Evolutionary conservation across 2,113 vertebrate genomes (phyloP).

Genomic region (Lepisosteus oculatus): DNA sequence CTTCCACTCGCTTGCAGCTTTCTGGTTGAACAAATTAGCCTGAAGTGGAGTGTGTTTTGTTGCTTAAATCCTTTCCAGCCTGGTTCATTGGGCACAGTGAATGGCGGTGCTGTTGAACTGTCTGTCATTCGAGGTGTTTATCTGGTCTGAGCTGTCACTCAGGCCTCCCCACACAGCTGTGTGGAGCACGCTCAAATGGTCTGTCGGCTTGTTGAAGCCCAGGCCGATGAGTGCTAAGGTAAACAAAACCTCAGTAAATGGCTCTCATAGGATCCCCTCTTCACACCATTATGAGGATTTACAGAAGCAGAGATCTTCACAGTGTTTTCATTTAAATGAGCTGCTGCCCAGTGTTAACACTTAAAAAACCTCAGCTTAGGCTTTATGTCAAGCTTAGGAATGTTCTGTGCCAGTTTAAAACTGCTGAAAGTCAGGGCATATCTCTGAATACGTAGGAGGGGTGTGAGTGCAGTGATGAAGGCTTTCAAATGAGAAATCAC

Average conservation of each 20-base stretch:
- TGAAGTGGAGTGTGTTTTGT: conserved; percentile 79
- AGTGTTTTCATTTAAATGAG: background rate
- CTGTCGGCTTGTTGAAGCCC: conserved; percentile 70
- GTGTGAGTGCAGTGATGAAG: background rate
- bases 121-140: conserved; percentile 76
- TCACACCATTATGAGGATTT: conserved; percentile 5
- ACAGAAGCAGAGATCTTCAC: background rate
- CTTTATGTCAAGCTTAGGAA: too few species aligned
- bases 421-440: background rate
- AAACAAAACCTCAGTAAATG: conserved; percentile 54
- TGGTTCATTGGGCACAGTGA: conserved; percentile 80
- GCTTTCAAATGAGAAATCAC: too few species aligned
- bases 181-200: conserved; percentile 71
- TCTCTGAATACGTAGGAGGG: background rate
- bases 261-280: conserved; percentile 2
- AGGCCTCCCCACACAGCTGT: conserved; percentile 71
- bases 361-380: too few species aligned
- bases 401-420: too few species aligned
- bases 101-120: conserved; percentile 68
- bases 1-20: conserved; percentile 52
- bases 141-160: conserved; percentile 75
- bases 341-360: background rate
- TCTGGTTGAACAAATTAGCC: conserved; percentile 78
- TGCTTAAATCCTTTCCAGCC: conserved; percentile 80
- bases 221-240: conserved; percentile 62